Percentiles rank a stretch among this genome's conserved stretches.
Conservation (phyloP, 2,888 invertebrate genomes). For the Neocrepidodera transversa region DNA sequence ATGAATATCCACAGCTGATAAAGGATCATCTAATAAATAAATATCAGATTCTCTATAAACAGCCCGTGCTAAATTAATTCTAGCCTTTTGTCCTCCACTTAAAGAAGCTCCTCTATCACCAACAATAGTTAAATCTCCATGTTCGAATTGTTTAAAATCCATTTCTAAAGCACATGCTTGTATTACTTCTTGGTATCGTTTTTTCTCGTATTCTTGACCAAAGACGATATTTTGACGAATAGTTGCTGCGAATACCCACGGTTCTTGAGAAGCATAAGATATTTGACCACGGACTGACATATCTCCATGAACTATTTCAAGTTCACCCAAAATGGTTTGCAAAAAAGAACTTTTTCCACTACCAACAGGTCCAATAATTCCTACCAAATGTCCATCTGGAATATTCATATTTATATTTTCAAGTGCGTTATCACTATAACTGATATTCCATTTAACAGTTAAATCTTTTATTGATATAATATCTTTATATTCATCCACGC, state of each 20-base stretch:
- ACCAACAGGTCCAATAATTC: conserved; percentile 66
- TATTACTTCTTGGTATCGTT: conserved; percentile 66
- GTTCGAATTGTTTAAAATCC: conserved; percentile 77
- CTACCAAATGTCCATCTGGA: conserved; percentile 59
- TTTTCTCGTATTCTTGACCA: conserved; percentile 70
- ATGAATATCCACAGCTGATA: conserved; percentile 83
- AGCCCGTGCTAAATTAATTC: conserved; percentile 74
- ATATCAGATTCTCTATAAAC: conserved; percentile 77
- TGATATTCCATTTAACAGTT: conserved; percentile 54
- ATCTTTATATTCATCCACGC: conserved; percentile 38
- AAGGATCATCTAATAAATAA: conserved; percentile 83
- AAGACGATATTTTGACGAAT: conserved; percentile 86
- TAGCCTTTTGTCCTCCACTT: conserved; percentile 83
- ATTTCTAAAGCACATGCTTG: conserved; percentile 72
- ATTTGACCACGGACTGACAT: conserved; percentile 69
- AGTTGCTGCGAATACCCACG: conserved; percentile 82
- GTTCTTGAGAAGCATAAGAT: conserved; percentile 83
- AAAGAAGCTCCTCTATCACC: conserved; percentile 79
- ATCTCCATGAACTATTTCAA: conserved; percentile 66
- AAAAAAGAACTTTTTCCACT: conserved; percentile 72
- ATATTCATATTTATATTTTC: conserved; percentile 50
- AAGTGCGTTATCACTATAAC: conserved; percentile 52
- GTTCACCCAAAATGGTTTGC: conserved; percentile 62
- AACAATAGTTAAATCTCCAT: conserved; percentile 77
- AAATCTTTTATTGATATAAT: conserved; percentile 49